Base-by-base conservation (phyloP, 2,888 invertebrate species). In the Lacanobia wlatinum region DNA sequence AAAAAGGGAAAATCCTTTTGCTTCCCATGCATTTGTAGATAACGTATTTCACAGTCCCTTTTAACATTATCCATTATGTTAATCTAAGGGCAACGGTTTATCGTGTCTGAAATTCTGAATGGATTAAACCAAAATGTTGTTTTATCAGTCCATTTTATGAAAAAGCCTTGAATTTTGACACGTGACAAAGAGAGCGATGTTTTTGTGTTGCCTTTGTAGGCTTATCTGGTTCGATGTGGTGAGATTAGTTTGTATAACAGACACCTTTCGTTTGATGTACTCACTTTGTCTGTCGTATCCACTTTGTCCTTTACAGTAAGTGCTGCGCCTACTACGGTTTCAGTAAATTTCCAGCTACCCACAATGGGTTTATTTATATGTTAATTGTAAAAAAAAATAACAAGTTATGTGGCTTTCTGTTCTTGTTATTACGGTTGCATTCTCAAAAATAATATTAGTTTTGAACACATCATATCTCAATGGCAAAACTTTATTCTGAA, bases 31-130 rank as follows among this genome's bases (percentile, higher is more conserved):
- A 89, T 89, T 88, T 89, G 88, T 87, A 92, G 92, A 93, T 93
- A 93, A 90, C 89, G 87, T 90, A 90, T 91, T 90, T 89, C 90
- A 89, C 88, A 87, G 90, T 89, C 93, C 93, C 90, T 93, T 94
- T 93, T 90, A 91, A 92, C 92, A 90, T 92, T 92, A 91, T 91
- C 92, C 93, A 92, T 91, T 93, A 93, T 93, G 92, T 91, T 93
- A 93, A 94, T 94, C 92, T 92, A 87, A 91, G 92, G 92, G 91
- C 91, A 90, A 88, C 89, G 90, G 89, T 92, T 93, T 92, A 92
- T 92, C 92, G 86, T 88, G 85, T 91, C 91, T 90, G 89, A 93
- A 93, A 64, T 76, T 76, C 64, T 64, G 46, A 76, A 71, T 89
- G 92, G 91, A 92, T 92, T 92, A 93, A 82, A 89, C 86, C 84